Evolutionary conservation across 2,113 vertebrate species (phyloP).

Genomic region (Mustela nigripes): DNA sequence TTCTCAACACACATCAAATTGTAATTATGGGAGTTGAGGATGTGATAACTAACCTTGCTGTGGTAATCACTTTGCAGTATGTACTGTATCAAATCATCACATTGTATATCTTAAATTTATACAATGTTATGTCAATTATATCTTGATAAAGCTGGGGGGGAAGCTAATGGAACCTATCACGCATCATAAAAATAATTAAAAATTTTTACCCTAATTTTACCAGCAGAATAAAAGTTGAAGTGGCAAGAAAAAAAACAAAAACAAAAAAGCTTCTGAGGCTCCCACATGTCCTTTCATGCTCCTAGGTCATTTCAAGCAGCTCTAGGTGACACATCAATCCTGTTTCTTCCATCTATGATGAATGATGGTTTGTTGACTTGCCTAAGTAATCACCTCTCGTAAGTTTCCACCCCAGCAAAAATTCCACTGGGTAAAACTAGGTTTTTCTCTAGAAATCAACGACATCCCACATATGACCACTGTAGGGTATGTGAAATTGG

Average conservation of each 20-base stretch:
- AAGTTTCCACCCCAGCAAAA: constrained; percentile 49
- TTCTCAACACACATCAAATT: background rate
- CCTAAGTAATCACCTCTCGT: background rate
- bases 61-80: background rate
- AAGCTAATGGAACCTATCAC: background rate
- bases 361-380: background rate
- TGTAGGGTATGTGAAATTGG: constrained; percentile 8
- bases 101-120: background rate
- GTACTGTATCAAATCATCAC: background rate
- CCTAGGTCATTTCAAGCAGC: background rate
- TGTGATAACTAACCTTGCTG: background rate
- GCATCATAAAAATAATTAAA: background rate
- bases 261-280: background rate
- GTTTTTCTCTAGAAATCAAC: constrained; percentile 76
- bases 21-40: background rate
- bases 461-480: constrained; percentile 62
- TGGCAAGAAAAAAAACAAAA: background rate
- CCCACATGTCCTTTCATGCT: background rate
- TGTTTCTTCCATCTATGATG: background rate
- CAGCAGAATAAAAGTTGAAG: constrained; percentile 37
- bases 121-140: background rate
- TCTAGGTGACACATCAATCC: background rate
- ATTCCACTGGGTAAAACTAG: constrained; percentile 59
- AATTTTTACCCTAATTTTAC: background rate
- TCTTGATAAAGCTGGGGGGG: background rate